Evolutionary conservation across 2,113 vertebrate species (phyloP).

Genomic region (Hemiscyllium ocellatum): DNA sequence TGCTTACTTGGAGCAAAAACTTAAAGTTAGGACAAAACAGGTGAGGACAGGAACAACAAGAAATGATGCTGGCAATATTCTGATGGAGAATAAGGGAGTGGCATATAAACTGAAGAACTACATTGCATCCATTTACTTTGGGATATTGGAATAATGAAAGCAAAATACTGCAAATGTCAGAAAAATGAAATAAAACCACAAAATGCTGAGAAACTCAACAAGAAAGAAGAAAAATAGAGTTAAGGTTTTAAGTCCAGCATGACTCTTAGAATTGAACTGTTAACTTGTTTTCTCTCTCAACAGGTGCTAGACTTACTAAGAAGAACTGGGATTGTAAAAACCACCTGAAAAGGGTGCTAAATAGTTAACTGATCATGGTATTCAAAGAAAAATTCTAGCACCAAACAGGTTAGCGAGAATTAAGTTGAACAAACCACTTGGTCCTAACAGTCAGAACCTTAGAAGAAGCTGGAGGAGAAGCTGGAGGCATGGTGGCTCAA

Average conservation of each 20-base stretch:
- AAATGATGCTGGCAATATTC: background rate
- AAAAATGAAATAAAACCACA: too few species aligned
- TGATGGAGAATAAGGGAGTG: background rate
- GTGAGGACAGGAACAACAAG: background rate
- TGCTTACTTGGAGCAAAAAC: background rate
- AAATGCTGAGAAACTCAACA: too few species aligned
- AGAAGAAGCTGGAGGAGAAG: background rate
- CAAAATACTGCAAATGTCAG: too few species aligned
- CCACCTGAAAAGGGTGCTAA: background rate
- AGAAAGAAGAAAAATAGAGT: too few species aligned
- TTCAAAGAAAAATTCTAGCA: background rate
- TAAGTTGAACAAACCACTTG: background rate
- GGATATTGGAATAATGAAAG: background rate
- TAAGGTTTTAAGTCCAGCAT: too few species aligned
- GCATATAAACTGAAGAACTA: background rate
- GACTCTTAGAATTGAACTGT: too few species aligned
- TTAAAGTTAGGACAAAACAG: background rate
- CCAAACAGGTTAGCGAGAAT: background rate
- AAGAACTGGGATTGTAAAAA: background rate
- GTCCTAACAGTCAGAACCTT: background rate
- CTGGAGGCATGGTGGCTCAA: too few species aligned
- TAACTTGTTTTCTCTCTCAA: too few species aligned
- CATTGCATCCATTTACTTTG: background rate
- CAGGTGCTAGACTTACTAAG: too few species aligned
- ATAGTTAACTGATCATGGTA: background rate